Conservation (phyloP, 2,797 vertebrate species). For the Cercopithecus petaurista region DNA sequence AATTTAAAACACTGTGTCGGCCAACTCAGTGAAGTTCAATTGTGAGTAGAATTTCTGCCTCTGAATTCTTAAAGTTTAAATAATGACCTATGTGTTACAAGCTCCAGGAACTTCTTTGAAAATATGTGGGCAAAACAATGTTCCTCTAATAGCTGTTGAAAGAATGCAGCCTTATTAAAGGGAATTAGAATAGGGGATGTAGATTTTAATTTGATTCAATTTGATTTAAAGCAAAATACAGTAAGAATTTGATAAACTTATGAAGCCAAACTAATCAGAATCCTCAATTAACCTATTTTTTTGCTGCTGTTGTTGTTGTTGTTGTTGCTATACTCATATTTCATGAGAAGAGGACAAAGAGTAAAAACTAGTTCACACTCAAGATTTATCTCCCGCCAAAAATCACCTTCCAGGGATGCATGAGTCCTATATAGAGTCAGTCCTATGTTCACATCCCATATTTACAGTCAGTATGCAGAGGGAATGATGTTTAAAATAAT, state of each 20-base stretch:
- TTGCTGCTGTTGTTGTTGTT: not conserved
- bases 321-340: not conserved
- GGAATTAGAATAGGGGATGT: not conserved
- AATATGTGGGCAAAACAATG: not conserved
- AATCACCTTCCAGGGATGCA: not conserved
- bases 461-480: not conserved
- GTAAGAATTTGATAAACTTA: not conserved
- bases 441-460: not conserved
- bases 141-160: not conserved
- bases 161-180: not conserved
- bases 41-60: not conserved
- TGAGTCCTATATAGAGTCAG: not conserved
- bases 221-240: conserved; percentile 4
- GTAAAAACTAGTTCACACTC: not conserved
- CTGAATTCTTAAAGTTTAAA: not conserved
- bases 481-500: not conserved
- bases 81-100: not conserved
- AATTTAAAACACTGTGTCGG: not conserved
- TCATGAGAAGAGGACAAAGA: not conserved
- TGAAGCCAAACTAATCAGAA: not conserved
- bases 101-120: not conserved
- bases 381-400: not conserved
- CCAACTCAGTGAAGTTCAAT: not conserved
- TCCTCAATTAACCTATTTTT: not conserved
- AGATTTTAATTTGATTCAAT: not conserved